Evolutionary conservation across 2,113 vertebrate genomes (phyloP).

Genomic region (Peromyscus californicus): DNA sequence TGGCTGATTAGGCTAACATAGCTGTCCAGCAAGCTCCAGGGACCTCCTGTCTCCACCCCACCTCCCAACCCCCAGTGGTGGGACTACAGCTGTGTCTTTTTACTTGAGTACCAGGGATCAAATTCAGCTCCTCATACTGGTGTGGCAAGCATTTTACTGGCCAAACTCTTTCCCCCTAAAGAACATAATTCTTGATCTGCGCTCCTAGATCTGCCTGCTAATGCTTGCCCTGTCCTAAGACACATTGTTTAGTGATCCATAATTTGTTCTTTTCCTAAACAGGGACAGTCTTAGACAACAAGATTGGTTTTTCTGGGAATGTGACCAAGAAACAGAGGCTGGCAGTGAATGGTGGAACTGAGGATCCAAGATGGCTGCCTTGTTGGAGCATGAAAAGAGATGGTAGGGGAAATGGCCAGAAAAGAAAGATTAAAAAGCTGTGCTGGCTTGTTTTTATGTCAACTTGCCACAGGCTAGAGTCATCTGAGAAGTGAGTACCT

Average conservation of each 20-base stretch:
- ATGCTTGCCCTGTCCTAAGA: not conserved
- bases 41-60: not conserved
- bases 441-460: not conserved
- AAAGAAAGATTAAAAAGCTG: not conserved
- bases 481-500: not conserved
- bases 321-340: not conserved
- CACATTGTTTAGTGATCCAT: not conserved
- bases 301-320: not conserved
- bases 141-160: not conserved
- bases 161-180: not conserved
- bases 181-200: not conserved
- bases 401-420: not conserved
- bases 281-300: not conserved
- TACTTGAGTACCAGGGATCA: not conserved
- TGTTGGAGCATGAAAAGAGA: not conserved
- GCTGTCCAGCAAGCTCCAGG: not conserved
- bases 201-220: not conserved
- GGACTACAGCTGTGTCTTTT: not conserved
- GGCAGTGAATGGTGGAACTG: not conserved
- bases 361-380: not conserved
- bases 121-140: not conserved
- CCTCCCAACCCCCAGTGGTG: not conserved
- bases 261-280: not conserved
- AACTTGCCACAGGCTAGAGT: not conserved
- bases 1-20: not conserved